A percentile compares a stretch with the other conserved stretches of the same genome.
These are phyloP conservation scores for Tricholauxania praeusta DNA, from an alignment of 2,888 invertebrate species.

Conservation along the genomic window DNA sequence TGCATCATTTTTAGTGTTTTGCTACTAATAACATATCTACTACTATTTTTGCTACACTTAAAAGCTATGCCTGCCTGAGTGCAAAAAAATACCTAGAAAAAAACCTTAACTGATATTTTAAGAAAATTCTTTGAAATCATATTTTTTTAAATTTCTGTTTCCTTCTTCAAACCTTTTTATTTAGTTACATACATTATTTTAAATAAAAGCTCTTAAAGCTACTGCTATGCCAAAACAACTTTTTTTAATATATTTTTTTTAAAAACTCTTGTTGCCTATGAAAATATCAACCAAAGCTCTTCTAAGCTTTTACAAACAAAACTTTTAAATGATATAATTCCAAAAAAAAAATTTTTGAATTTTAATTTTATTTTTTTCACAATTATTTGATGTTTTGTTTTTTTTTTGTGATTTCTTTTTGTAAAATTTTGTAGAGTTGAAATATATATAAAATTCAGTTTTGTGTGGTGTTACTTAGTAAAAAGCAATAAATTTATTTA, in stretches of 20 bases:
- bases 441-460: neutral
- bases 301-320: constrained; percentile 69
- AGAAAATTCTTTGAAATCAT: neutral
- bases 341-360: constrained; percentile 33
- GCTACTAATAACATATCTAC: neutral
- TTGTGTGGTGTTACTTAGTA: too few species aligned
- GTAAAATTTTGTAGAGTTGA: neutral
- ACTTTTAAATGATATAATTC: constrained; percentile 54
- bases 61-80: constrained; percentile 46
- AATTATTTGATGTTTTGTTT: neutral
- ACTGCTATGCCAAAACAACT: constrained; percentile 36
- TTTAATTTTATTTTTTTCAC: constrained; percentile 2
- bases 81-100: constrained; percentile 32
- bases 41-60: constrained; percentile 33
- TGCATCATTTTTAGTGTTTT: neutral
- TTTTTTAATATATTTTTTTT: constrained; percentile 1
- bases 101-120: neutral
- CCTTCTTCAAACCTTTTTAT: neutral
- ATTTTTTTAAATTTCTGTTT: neutral
- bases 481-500: constrained; percentile 8
- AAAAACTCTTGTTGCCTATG: constrained; percentile 58
- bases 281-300: constrained; percentile 67
- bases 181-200: too few species aligned
- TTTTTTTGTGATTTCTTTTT: constrained; percentile 1
- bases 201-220: constrained; percentile 37